phyloP scores from a whole-genome alignment of 2,888 invertebrate species.

The Himalopsyche anomala region DNA sequence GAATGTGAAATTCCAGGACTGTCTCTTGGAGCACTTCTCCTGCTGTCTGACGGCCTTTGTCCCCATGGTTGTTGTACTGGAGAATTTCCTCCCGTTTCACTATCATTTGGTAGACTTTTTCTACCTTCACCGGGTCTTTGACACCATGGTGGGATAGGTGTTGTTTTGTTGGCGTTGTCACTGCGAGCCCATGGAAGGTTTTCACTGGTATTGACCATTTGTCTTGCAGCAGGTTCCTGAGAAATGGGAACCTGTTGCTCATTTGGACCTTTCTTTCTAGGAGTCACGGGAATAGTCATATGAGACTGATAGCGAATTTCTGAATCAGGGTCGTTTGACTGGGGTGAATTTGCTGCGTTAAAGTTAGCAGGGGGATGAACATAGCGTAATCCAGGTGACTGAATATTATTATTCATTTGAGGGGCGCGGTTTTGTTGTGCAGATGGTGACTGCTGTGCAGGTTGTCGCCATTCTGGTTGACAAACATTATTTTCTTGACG shows the following conservation, averaged over 20 bases:
- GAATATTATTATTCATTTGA: conserved; percentile 50
- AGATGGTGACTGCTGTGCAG: conserved; percentile 69
- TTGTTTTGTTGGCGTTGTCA: conserved; percentile 58
- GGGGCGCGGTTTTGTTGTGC: conserved; percentile 69
- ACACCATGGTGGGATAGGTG: conserved; percentile 70
- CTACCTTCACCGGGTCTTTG: conserved; percentile 73
- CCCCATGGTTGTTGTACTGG: conserved; percentile 76
- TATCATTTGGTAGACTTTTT: conserved; percentile 72
- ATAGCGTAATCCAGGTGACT: conserved; percentile 41
- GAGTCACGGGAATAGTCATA: conserved; percentile 75
- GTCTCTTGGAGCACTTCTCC: conserved; percentile 72
- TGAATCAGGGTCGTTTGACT: conserved; percentile 63
- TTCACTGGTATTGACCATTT: conserved; percentile 73
- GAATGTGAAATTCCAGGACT: conserved; percentile 69
- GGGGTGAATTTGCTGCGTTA: conserved; percentile 35
- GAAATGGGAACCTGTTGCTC: conserved; percentile 67
- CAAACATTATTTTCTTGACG: conserved; percentile 17
- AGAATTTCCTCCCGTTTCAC: conserved; percentile 73
- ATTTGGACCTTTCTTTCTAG: conserved; percentile 71
- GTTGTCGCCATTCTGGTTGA: conserved; percentile 61
- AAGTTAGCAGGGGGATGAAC: conserved; percentile 51
- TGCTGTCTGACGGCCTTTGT: conserved; percentile 72
- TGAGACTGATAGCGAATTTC: conserved; percentile 74
- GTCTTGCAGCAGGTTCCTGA: conserved; percentile 72
- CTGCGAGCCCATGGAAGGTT: conserved; percentile 75